Percentiles rank a stretch among this genome's conserved stretches.
Conservation (phyloP, 2,888 invertebrate species). For the Drosophila mayaguana region DNA sequence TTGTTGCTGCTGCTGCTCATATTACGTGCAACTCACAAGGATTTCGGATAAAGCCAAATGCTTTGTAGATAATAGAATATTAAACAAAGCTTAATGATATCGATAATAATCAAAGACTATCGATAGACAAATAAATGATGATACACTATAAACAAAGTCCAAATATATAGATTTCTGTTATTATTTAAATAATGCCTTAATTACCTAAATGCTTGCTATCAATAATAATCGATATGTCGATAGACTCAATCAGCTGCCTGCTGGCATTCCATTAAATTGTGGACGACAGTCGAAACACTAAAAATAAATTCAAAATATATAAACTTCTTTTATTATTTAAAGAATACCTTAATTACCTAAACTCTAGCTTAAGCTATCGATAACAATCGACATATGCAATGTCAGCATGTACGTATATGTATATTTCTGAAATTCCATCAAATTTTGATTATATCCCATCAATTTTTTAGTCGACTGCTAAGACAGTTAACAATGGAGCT, state of each 20-base stretch:
- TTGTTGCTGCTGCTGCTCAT: neutral
- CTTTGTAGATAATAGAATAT: neutral
- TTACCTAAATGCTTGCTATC: too few species aligned
- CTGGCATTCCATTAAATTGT: too few species aligned
- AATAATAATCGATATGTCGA: too few species aligned
- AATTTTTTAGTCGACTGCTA: conserved; percentile 17
- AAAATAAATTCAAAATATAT: too few species aligned
- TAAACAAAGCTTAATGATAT: neutral
- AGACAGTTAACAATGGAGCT: conserved; percentile 19
- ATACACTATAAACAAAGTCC: neutral
- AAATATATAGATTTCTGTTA: too few species aligned
- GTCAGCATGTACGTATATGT: neutral
- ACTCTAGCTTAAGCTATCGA: neutral
- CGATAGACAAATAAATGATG: neutral
- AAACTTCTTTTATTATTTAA: too few species aligned
- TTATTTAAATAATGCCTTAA: too few species aligned
- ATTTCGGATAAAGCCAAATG: neutral
- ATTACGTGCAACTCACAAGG: conserved; percentile 3
- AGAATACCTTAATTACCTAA: too few species aligned
- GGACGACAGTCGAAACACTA: too few species aligned
- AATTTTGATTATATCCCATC: conserved; percentile 31
- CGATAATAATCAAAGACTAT: neutral
- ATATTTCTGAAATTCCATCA: conserved; percentile 6
- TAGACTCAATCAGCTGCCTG: too few species aligned
- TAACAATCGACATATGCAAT: neutral